Evolutionary conservation across 2,797 vertebrate species (phyloP).

Genomic region (Argentina silus): DNA sequence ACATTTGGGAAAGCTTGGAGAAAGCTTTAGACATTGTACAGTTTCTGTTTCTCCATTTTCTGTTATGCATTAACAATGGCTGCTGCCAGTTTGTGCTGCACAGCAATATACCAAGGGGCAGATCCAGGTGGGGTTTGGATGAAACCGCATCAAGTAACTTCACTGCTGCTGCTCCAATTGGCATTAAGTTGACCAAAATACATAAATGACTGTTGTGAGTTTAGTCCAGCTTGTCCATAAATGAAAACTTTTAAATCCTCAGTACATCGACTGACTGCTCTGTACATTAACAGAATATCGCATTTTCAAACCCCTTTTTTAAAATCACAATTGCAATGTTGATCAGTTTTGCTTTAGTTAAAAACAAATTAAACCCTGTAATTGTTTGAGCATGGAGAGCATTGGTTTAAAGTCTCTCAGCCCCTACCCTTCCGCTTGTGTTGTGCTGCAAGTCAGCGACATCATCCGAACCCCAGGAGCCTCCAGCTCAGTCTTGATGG

Average conservation of each 20-base stretch:
- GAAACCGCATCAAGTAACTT: constrained; percentile 72
- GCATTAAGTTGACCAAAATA: constrained; percentile 13
- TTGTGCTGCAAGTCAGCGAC: constrained; percentile 69
- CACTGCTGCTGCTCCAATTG: constrained; percentile 35
- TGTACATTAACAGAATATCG: neutral
- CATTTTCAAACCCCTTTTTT: too few species aligned
- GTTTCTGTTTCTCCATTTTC: constrained; percentile 81
- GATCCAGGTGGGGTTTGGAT: constrained; percentile 92
- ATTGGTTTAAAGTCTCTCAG: constrained; percentile 39
- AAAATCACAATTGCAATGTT: constrained; percentile 27
- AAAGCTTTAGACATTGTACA: constrained; percentile 85
- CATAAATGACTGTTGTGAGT: neutral
- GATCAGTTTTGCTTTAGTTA: neutral
- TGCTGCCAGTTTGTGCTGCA: constrained; percentile 98
- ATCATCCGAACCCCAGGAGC: constrained; percentile 90
- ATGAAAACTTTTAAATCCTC: neutral
- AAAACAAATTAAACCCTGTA: constrained; percentile 23
- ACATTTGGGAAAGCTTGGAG: constrained; percentile 93
- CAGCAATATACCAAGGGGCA: constrained; percentile 91
- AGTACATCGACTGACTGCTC: constrained; percentile 22
- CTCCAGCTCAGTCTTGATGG: constrained; percentile 77
- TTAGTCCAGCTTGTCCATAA: neutral
- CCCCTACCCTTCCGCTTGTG: constrained; percentile 62
- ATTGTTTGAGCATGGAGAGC: constrained; percentile 2
- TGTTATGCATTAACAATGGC: constrained; percentile 90